Evolutionary conservation across 1,140 invertebrate genomes (phyloP).

Genomic region (Neotoxoptera formosana): DNA sequence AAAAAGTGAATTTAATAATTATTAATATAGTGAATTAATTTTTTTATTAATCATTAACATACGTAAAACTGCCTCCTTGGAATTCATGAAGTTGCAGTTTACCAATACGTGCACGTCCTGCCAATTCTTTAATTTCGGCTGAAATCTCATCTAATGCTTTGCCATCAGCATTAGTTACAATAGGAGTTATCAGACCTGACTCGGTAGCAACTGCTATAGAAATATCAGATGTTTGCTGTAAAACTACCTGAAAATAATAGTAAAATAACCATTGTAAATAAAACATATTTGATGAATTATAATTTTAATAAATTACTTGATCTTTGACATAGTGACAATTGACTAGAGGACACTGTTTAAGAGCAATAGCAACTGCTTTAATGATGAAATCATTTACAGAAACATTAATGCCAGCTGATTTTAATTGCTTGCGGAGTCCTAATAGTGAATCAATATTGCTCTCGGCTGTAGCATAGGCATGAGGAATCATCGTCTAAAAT

Average conservation of each 20-base stretch:
- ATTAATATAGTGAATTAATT: not conserved
- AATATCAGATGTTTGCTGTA: conserved; percentile 77
- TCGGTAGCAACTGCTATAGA: conserved; percentile 96
- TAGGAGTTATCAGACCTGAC: conserved; percentile 95
- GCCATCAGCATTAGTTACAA: conserved; percentile 90
- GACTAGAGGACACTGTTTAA: conserved; percentile 89
- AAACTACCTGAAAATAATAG: conserved; percentile 57
- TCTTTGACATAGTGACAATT: conserved; percentile 78
- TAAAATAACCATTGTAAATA: conserved; percentile 34
- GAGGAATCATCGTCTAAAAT: conserved; percentile 92
- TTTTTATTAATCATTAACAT: conserved; percentile 49
- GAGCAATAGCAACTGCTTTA: conserved; percentile 91
- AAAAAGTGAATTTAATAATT: conserved; percentile 30
- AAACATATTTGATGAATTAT: not conserved
- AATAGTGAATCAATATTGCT: conserved; percentile 83
- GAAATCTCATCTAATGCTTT: conserved; percentile 92
- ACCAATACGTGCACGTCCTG: conserved; percentile 87
- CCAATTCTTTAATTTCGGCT: conserved; percentile 82
- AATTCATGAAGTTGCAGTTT: conserved; percentile 97
- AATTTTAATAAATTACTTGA: conserved; percentile 58
- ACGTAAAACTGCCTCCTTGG: conserved; percentile 84
- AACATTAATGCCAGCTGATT: conserved; percentile 82
- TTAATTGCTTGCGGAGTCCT: conserved; percentile 75
- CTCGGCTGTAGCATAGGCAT: conserved; percentile 93
- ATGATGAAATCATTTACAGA: conserved; percentile 98